Evolutionary conservation across 1,140 invertebrate species (phyloP), one percentile per base, ranked within the genome.

Genomic region (Cotesia vestalis): DNA sequence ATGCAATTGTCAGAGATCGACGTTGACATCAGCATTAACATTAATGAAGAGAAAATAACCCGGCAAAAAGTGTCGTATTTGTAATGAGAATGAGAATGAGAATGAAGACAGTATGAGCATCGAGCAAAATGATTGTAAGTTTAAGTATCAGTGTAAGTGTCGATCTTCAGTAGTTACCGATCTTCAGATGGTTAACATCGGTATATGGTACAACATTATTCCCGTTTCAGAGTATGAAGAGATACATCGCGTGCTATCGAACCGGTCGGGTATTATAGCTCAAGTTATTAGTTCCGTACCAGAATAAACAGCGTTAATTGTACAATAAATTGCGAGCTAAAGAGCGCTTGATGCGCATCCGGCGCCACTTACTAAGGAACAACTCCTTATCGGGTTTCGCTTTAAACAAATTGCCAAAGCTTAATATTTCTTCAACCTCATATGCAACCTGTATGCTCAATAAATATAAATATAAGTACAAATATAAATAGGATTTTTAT

Each of bases 281-380:
- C 61, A 40, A 71, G 64, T 74, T 74, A 71, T 74, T 74, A 61
- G 61, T 71, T 63, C 52, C 66, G 64, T 70, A 70, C 59, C 20
- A 71, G 67, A 71, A 74, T 77, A 78, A 76, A 74, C 61, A 74
- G 71, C 73, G 71, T 73, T 79, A 79, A 79, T 79, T 77, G 78
- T 75, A 73, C 77, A 74, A 79, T 79, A 79, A 79, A 79, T 79
- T 76, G 75, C 76, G 59, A 71, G 35, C 55, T 64, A 76, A 78
- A 71, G 70, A 73, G 66, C 66, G 11, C 59, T 20, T 57, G 40
- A 61, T 59, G 71, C 40, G 71, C 40, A 60, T 53, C 64, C 53
- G 53, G 14, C 40, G 61, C 38, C 60, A 27, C 8, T 61, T 20
- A 55, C 34, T 20, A 8, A 27, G 14, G 36, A 62, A 38, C 57